Base-by-base conservation (phyloP, 92 coral and sea anemone genomes). In the Pocillopora meandrina region DNA sequence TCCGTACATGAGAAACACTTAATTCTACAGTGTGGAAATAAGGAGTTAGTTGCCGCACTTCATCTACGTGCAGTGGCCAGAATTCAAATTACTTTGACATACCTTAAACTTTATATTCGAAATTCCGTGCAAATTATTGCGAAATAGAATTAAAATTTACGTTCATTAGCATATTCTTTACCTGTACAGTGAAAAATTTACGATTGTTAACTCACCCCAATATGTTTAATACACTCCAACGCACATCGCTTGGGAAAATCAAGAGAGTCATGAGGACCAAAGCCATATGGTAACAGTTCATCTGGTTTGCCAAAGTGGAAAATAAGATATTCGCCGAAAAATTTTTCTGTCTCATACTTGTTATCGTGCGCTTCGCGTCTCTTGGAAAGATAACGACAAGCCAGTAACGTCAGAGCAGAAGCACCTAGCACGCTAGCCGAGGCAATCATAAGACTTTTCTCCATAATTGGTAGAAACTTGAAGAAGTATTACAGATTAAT, bases 241-340 rank as follows among this genome's bases (percentile, higher is more conserved):
- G 92, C 94, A 89, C 94, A 91, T 57, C 92, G 83, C 65, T 55
- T 49, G 4, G 94, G 94, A 26, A 88, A 91, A 26, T 85, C 92
- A 13, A 91, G 79, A 42, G 94, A 90, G 10, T 85, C 88, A 21
- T 10, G 55, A 21, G 94, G 94, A 8, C 94, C 94, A 78, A 88
- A 91, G 15, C 87, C 92, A 68, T 88, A 91, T 12, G 88, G 74
- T n/a, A 91, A 66, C 35, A 91, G 74, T 60, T 91, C 94, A 26
- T 78, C 88, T 16, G 90, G 85, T 52, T 81, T 89, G 5, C 94
- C 94, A 78, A 80, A 91, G 62, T 91, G 94, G 71, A 88, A 85
- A 8, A 85, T 85, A 10, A 91, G 88, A 72, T 88, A 88, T 70
- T 85, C 90, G 61, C 90, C 84, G 55, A 91, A 82, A 7, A 91